Conservation (phyloP, 2,113 vertebrate species). For the Poicephalus meyeri region DNA sequence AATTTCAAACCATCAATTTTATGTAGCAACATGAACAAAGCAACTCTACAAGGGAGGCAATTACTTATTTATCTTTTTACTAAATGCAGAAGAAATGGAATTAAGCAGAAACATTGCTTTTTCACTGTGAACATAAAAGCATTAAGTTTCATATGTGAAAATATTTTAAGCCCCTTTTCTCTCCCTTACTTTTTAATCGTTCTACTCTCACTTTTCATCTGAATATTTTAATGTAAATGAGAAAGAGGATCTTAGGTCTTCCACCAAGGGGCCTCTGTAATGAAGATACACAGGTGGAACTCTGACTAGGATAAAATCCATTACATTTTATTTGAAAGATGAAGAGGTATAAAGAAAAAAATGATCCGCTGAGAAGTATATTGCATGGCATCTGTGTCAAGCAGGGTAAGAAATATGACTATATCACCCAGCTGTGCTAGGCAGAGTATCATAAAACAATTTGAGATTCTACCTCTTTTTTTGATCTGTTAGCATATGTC, state of each 20-base stretch:
- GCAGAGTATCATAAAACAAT: neutral
- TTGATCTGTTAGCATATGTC: slow-evolving; percentile 15
- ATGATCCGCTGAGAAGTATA: neutral
- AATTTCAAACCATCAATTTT: slow-evolving; percentile 21
- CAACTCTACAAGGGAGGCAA: neutral
- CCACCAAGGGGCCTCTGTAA: neutral
- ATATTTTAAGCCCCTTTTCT: neutral
- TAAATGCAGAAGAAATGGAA: slow-evolving; percentile 12
- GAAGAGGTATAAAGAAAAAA: neutral
- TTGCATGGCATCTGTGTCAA: neutral
- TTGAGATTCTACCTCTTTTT: neutral
- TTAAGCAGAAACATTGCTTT: neutral
- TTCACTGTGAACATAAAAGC: neutral
- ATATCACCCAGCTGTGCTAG: neutral
- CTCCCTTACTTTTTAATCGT: neutral
- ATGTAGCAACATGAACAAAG: neutral
- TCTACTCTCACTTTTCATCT: neutral
- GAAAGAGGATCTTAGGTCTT: neutral
- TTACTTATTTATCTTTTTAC: slow-evolving; percentile 12
- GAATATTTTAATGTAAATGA: neutral
- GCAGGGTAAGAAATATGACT: slow-evolving; percentile 19
- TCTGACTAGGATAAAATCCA: neutral
- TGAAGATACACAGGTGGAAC: neutral
- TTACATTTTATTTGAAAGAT: neutral
- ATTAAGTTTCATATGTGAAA: neutral